These are phyloP conservation scores for Antheraea pernyi DNA, from an alignment of 1,140 invertebrate species.

Conservation along the genomic window DNA sequence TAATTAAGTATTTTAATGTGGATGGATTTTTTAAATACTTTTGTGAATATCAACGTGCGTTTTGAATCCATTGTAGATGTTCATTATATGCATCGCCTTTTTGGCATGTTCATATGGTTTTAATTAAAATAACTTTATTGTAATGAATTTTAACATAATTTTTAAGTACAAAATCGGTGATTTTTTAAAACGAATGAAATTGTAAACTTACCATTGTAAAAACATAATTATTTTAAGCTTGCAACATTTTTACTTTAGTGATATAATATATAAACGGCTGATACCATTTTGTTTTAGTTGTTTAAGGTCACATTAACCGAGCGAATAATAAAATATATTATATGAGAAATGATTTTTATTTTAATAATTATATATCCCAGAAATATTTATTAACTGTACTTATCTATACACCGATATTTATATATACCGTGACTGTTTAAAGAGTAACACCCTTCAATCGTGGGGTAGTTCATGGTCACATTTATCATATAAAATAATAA, in stretches of 20 bases:
- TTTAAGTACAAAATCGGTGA: slow-evolving; percentile 59
- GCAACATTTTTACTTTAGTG: slow-evolving; percentile 12
- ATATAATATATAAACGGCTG: slow-evolving; percentile 43
- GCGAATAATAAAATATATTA: slow-evolving; percentile 1
- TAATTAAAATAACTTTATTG: background rate
- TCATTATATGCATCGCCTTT: background rate
- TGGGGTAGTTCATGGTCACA: too few species aligned
- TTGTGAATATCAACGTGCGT: background rate
- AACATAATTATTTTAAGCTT: slow-evolving; percentile 32
- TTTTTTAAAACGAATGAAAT: slow-evolving; percentile 15
- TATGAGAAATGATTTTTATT: background rate
- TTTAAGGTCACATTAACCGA: background rate
- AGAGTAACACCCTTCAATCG: too few species aligned
- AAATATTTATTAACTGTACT: too few species aligned
- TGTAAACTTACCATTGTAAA: slow-evolving; percentile 49
- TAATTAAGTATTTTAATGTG: slow-evolving; percentile 5
- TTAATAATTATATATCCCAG: too few species aligned
- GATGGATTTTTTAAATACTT: background rate
- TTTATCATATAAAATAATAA: too few species aligned
- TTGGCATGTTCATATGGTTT: background rate
- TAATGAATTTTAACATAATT: slow-evolving; percentile 8
- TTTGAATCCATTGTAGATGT: background rate
- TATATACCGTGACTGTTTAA: too few species aligned
- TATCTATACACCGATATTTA: too few species aligned
- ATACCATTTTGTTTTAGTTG: slow-evolving; percentile 22